phyloP scores from a whole-genome alignment of 2,888 invertebrate genomes.

The Graphium colonna region DNA sequence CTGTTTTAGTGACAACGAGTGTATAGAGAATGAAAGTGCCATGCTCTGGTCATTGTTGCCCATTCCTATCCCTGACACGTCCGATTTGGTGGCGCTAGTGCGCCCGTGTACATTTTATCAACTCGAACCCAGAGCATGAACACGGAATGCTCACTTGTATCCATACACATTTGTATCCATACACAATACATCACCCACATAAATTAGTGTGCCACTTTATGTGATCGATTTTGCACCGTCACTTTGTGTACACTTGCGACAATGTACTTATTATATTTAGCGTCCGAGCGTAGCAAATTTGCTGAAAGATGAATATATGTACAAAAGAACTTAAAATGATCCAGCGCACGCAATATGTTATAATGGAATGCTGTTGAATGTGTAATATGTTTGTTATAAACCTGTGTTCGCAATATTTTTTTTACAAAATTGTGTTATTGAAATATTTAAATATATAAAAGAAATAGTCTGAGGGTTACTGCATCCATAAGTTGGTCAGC shows the following conservation, averaged over 20 bases:
- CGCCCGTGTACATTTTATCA: conserved; percentile 39
- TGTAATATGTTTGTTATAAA: too few relatives aligned
- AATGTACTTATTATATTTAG: conserved; percentile 38
- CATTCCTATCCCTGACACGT: conserved; percentile 51
- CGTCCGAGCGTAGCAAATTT: conserved; percentile 28
- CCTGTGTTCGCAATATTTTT: too few relatives aligned
- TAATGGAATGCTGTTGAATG: conserved; percentile 36
- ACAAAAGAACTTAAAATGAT: conserved; percentile 35
- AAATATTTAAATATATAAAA: too few relatives aligned
- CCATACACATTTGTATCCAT: conserved; percentile 37
- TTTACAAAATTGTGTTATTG: too few relatives aligned
- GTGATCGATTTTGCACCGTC: conserved; percentile 84
- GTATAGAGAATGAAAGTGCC: conserved; percentile 73
- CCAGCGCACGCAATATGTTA: conserved; percentile 62
- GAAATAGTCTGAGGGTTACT: too few relatives aligned
- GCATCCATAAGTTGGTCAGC: too few relatives aligned
- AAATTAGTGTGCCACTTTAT: conserved; percentile 46
- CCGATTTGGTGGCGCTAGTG: conserved; percentile 36
- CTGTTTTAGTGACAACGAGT: conserved; percentile 56
- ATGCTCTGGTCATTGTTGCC: conserved; percentile 76
- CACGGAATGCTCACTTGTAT: conserved; percentile 56
- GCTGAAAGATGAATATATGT: conserved; percentile 21
- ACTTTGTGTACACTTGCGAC: conserved; percentile 65
- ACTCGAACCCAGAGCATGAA: conserved; percentile 51
- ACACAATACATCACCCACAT: conserved; percentile 54